A percentile compares a stretch with the other conserved stretches of the same genome.
Evolutionary conservation across 2,888 invertebrate species (phyloP).

Genomic region (Mongoloraphidia duomilia): DNA sequence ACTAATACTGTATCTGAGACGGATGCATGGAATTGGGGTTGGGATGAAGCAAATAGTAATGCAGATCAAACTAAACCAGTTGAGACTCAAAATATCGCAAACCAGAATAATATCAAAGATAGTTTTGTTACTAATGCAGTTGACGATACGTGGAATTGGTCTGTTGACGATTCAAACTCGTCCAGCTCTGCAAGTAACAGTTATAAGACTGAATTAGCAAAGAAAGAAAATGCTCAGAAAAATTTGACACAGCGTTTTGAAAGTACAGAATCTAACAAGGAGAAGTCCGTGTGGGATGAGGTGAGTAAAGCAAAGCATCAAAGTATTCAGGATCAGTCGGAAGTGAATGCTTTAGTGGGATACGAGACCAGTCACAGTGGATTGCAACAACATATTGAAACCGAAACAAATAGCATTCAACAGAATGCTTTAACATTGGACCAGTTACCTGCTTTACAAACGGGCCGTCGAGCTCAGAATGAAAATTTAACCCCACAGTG

Average conservation of each 20-base stretch:
- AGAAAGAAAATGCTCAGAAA: slow-evolving; percentile 12
- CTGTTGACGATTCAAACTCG: slow-evolving; percentile 32
- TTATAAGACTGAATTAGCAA: slow-evolving; percentile 8
- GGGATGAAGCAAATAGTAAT: slow-evolving; percentile 36
- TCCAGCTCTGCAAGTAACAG: slow-evolving; percentile 12
- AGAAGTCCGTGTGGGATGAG: background rate
- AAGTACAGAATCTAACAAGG: background rate
- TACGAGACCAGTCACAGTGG: slow-evolving; percentile 1
- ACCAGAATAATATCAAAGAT: slow-evolving; percentile 39
- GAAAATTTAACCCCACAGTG: slow-evolving; percentile 39
- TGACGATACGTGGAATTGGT: slow-evolving; percentile 48
- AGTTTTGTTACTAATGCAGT: slow-evolving; percentile 33
- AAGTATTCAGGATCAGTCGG: background rate
- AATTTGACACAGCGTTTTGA: slow-evolving; percentile 5
- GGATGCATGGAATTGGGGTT: slow-evolving; percentile 42
- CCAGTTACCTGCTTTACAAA: slow-evolving; percentile 8
- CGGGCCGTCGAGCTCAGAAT: slow-evolving; percentile 20
- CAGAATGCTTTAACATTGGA: slow-evolving; percentile 2
- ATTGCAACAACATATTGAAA: background rate
- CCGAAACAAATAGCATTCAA: background rate
- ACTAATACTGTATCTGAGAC: slow-evolving; percentile 14
- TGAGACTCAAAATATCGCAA: slow-evolving; percentile 22
- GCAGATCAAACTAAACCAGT: slow-evolving; percentile 19
- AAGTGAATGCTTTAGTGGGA: background rate
- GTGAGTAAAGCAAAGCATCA: background rate